Evolutionary conservation across 2,888 invertebrate species (phyloP).

Genomic region (Empis livida): DNA sequence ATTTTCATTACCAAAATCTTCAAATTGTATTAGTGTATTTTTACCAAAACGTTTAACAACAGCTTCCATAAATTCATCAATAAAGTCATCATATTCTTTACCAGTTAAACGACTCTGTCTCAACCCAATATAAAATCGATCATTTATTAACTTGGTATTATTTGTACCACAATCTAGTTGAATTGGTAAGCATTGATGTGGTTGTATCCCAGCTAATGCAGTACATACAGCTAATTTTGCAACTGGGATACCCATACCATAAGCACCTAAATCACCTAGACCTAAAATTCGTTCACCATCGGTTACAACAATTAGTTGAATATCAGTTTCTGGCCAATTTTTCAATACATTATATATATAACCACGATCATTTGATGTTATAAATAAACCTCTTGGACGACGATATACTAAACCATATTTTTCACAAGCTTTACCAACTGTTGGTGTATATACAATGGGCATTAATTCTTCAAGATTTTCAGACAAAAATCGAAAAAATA

Average conservation of each 20-base stretch:
- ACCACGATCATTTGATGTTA: slow-evolving; percentile 83
- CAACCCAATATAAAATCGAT: slow-evolving; percentile 91
- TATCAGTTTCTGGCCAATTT: slow-evolving; percentile 57
- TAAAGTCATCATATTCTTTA: slow-evolving; percentile 73
- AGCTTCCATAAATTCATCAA: slow-evolving; percentile 96
- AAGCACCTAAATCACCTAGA: slow-evolving; percentile 90
- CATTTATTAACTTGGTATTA: slow-evolving; percentile 69
- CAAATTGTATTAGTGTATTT: slow-evolving; percentile 83
- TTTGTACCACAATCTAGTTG: slow-evolving; percentile 89
- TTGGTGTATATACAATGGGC: slow-evolving; percentile 95
- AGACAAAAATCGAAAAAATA: slow-evolving; percentile 77
- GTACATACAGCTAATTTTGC: slow-evolving; percentile 96
- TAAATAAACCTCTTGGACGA: slow-evolving; percentile 81
- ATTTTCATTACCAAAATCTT: slow-evolving; percentile 96
- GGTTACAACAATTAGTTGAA: slow-evolving; percentile 85
- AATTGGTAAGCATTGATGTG: slow-evolving; percentile 88
- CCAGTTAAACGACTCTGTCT: slow-evolving; percentile 75
- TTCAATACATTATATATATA: slow-evolving; percentile 64
- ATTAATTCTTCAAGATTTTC: slow-evolving; percentile 77
- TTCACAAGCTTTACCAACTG: slow-evolving; percentile 90
- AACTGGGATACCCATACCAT: slow-evolving; percentile 98
- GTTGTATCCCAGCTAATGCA: slow-evolving; percentile 92
- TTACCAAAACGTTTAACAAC: slow-evolving; percentile 73
- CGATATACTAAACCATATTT: slow-evolving; percentile 81
- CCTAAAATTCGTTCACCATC: slow-evolving; percentile 98